Evolutionary conservation across 2,888 invertebrate genomes (phyloP).

Genomic region (Habrosyne pyritoides): DNA sequence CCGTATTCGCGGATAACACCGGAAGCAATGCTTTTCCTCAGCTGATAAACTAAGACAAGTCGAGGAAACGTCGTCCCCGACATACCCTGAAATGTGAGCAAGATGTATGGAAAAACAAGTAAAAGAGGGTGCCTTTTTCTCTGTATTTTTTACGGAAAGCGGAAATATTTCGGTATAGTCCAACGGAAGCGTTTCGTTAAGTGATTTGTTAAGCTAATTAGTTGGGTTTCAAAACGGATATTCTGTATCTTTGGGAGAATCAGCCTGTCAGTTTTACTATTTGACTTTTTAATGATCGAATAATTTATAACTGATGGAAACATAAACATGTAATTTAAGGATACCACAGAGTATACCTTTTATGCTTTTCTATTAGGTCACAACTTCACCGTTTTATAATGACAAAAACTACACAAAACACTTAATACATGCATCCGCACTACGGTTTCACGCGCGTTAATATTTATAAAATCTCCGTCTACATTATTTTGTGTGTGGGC

Average conservation of each 20-base stretch:
- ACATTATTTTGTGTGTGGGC: too few relatives aligned
- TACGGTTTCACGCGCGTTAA: too few relatives aligned
- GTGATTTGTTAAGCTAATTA: constrained; percentile 62
- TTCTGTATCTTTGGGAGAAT: background rate
- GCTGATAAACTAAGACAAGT: constrained; percentile 74
- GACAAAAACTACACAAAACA: too few relatives aligned
- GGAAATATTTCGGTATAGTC: constrained; percentile 44
- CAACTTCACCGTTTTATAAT: too few relatives aligned
- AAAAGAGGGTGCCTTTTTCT: constrained; percentile 40
- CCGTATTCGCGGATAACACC: constrained; percentile 56
- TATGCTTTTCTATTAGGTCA: background rate
- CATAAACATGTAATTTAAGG: too few relatives aligned
- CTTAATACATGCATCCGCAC: too few relatives aligned
- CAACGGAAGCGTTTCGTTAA: constrained; percentile 55
- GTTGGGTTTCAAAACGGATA: constrained; percentile 24
- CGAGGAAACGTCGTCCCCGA: constrained; percentile 62
- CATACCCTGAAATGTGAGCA: constrained; percentile 51
- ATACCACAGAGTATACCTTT: background rate
- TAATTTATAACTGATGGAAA: too few relatives aligned
- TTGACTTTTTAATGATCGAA: background rate
- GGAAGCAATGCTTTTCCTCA: constrained; percentile 75
- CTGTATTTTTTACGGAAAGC: constrained; percentile 38
- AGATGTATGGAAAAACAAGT: constrained; percentile 65
- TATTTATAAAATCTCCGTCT: too few relatives aligned
- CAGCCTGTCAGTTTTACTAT: background rate